phyloP scores from a whole-genome alignment of 2,888 invertebrate genomes.

The Drosophila paracracens region DNA sequence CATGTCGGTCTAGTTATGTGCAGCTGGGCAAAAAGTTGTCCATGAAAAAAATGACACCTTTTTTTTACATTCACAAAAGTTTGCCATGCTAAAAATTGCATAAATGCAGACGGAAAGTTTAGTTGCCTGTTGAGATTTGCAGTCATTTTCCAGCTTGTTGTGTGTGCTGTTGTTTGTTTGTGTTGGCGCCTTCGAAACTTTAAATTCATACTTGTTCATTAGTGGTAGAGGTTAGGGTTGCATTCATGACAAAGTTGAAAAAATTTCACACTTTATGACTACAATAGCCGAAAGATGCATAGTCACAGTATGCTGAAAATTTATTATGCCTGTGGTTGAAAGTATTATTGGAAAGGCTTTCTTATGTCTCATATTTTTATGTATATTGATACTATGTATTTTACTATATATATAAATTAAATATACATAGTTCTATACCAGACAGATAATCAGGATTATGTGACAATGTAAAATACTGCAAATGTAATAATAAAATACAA shows the following conservation, averaged over 20 bases:
- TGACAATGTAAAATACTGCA: neutral
- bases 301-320: neutral
- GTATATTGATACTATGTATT: neutral
- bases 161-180: neutral
- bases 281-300: neutral
- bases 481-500: constrained; percentile 3
- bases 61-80: constrained; percentile 12
- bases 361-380: neutral
- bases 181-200: neutral
- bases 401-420: neutral
- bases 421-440: neutral
- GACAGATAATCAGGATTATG: neutral
- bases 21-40: constrained; percentile 36
- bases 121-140: constrained; percentile 21
- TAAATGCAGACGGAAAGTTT: constrained; percentile 5
- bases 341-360: neutral
- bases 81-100: constrained; percentile 1
- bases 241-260: constrained; percentile 8
- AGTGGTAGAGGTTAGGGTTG: neutral
- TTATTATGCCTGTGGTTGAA: neutral
- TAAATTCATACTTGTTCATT: constrained; percentile 21
- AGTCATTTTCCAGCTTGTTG: constrained; percentile 3
- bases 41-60: constrained; percentile 28
- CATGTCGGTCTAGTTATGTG: constrained; percentile 23
- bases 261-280: constrained; percentile 6